Evolutionary conservation across 1,140 invertebrate genomes (phyloP).

Genomic region (Paraescarpia echinospica): DNA sequence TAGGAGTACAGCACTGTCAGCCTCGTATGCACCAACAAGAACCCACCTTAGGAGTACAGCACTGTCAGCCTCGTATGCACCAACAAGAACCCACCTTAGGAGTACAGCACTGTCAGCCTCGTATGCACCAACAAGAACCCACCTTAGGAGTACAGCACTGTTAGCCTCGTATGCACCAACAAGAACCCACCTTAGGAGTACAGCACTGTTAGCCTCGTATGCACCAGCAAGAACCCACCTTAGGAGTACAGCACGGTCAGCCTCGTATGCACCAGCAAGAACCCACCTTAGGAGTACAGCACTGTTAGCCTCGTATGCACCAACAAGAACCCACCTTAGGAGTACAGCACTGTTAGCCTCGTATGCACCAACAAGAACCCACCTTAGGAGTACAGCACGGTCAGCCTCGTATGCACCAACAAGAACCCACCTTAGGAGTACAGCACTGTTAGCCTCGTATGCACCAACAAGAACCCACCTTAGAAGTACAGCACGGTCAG

Average conservation of each 20-base stretch:
- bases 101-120: conserved; percentile 47
- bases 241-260: conserved; percentile 46
- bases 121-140: conserved; percentile 51
- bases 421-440: conserved; percentile 61
- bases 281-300: conserved; percentile 61
- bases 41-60: conserved; percentile 61
- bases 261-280: conserved; percentile 50
- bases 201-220: conserved; percentile 46
- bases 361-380: conserved; percentile 51
- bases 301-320: conserved; percentile 49
- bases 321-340: conserved; percentile 61
- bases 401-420: conserved; percentile 52
- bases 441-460: conserved; percentile 46
- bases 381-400: conserved; percentile 61
- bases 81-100: conserved; percentile 61
- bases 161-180: conserved; percentile 52
- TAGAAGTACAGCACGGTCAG: conserved; percentile 46
- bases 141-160: conserved; percentile 61
- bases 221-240: conserved; percentile 62
- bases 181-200: conserved; percentile 61
- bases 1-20: conserved; percentile 46
- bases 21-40: conserved; percentile 50
- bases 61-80: conserved; percentile 49
- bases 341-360: conserved; percentile 47
- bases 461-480: conserved; percentile 62